Conservation (phyloP, 2,888 invertebrate genomes). For the Mythimna albipuncta region DNA sequence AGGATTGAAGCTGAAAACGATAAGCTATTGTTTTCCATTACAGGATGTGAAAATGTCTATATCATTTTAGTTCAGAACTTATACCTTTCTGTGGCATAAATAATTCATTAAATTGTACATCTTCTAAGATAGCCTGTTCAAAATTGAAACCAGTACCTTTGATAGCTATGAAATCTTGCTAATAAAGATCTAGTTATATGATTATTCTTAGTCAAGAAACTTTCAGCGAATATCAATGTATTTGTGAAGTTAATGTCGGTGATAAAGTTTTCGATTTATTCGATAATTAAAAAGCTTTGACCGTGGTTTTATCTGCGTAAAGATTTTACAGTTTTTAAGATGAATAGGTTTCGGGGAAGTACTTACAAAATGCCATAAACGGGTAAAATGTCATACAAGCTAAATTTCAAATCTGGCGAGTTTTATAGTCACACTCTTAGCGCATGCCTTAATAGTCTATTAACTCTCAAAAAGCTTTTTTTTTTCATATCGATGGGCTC, state of each 20-base stretch:
- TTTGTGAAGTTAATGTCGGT: slow-evolving; percentile 24
- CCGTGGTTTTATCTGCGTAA: neutral
- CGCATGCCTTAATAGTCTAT: no score
- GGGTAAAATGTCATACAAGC: no score
- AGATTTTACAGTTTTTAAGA: slow-evolving; percentile 6
- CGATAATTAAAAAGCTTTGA: slow-evolving; percentile 7
- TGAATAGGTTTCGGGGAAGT: neutral
- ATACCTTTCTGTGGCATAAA: neutral
- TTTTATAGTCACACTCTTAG: no score
- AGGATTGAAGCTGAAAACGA: neutral
- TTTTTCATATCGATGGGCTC: no score
- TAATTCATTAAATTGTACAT: neutral
- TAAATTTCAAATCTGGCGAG: no score
- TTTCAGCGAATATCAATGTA: slow-evolving; percentile 8
- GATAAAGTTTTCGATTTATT: slow-evolving; percentile 29
- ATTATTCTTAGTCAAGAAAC: neutral
- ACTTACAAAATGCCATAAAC: neutral
- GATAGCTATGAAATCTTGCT: slow-evolving; percentile 8
- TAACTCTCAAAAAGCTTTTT: no score
- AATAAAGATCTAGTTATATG: slow-evolving; percentile 15
- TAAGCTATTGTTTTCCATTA: neutral
- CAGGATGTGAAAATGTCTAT: neutral
- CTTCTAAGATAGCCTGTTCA: neutral
- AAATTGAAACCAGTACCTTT: neutral
- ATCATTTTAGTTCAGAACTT: neutral